Evolutionary conservation across 2,888 invertebrate genomes (phyloP).

Genomic region (Chaetogeoica ovagalla): DNA sequence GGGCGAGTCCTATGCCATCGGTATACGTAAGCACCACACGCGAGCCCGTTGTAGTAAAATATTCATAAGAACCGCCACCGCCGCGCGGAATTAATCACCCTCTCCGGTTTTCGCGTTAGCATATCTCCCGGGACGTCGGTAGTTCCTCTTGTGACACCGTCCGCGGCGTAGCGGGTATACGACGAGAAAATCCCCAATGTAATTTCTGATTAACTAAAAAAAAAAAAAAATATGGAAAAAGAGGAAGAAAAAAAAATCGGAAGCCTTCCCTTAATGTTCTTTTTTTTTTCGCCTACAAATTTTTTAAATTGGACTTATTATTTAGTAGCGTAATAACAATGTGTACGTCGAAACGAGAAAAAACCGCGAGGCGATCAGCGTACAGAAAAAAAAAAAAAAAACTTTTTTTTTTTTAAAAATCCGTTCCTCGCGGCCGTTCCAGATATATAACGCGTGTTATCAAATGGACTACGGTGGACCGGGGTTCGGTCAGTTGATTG

Average conservation of each 20-base stretch:
- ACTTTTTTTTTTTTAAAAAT: too few species aligned
- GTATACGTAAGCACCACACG: too few species aligned
- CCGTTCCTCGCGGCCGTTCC: too few species aligned
- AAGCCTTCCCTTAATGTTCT: conserved; percentile 18
- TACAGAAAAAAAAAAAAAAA: too few species aligned
- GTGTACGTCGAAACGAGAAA: too few species aligned
- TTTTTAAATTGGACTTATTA: conserved; percentile 46
- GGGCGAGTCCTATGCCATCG: too few species aligned
- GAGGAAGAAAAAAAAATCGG: background rate
- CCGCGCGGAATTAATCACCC: conserved; percentile 47
- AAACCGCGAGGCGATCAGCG: too few species aligned
- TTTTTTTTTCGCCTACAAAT: conserved; percentile 12
- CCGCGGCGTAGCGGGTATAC: conserved; percentile 1
- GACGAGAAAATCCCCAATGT: conserved; percentile 46
- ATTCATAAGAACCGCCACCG: conserved; percentile 43
- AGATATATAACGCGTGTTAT: too few species aligned
- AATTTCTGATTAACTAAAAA: conserved; percentile 53
- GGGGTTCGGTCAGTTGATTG: too few species aligned
- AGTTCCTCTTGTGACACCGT: conserved; percentile 46
- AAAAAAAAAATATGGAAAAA: background rate
- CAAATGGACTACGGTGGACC: too few species aligned
- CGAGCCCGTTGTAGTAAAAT: conserved; percentile 21
- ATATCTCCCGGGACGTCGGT: conserved; percentile 51
- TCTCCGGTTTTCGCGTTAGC: conserved; percentile 48
- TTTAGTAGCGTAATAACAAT: background rate